These are phyloP conservation scores for Brassicogethes aeneus DNA, from an alignment of 2,888 invertebrate genomes.

Conservation along the genomic window DNA sequence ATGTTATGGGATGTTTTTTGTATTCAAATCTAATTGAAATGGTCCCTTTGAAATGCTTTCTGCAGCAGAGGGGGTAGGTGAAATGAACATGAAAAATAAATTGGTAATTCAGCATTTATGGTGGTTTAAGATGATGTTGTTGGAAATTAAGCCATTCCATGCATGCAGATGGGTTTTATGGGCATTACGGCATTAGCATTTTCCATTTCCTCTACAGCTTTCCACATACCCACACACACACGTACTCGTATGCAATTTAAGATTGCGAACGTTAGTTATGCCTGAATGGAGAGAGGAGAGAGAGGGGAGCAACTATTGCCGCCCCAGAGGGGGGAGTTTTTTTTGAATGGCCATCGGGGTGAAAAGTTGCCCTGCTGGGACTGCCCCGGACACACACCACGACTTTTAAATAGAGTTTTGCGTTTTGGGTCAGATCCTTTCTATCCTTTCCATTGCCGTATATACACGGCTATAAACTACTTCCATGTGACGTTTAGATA, in stretches of 20 bases:
- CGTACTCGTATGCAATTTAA: constrained; percentile 25
- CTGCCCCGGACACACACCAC: constrained; percentile 19
- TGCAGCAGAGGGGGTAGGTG: not conserved
- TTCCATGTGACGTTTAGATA: not conserved
- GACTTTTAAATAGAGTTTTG: constrained; percentile 22
- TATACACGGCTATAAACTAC: not conserved
- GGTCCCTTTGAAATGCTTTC: not conserved
- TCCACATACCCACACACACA: constrained; percentile 24
- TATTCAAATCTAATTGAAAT: too few species aligned
- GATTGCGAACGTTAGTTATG: constrained; percentile 25
- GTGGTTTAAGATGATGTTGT: not conserved
- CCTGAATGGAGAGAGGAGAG: constrained; percentile 14
- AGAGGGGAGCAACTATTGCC: too few species aligned
- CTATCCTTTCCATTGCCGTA: constrained; percentile 4
- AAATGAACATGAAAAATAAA: constrained; percentile 7
- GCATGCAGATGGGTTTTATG: constrained; percentile 27
- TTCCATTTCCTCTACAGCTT: constrained; percentile 26
- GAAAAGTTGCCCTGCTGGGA: constrained; percentile 23
- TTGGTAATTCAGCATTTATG: not conserved
- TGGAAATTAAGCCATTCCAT: constrained; percentile 23
- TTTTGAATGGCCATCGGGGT: constrained; percentile 21
- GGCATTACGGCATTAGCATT: constrained; percentile 27
- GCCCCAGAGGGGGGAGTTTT: constrained; percentile 8
- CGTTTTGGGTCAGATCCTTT: constrained; percentile 15
- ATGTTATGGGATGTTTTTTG: too few species aligned